Evolutionary conservation across 2,113 vertebrate species (phyloP), one percentile per base, ranked within the genome.

Genomic region (Mungos mungo): DNA sequence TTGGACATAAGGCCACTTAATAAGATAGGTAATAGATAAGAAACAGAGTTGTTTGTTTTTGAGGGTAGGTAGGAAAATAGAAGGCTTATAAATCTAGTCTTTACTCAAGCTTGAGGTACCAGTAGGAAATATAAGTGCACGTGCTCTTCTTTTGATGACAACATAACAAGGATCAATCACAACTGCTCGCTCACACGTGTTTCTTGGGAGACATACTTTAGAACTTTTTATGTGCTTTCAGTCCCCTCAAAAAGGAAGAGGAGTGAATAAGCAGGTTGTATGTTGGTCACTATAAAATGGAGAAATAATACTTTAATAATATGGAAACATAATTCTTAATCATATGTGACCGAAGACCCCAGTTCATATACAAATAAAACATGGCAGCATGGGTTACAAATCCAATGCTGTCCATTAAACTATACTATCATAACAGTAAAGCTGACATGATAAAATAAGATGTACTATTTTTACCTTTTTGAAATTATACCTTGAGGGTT

Each of bases 331-430:
- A 77, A 33, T 45, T 83, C 23, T 52, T 86, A 84, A 63, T 50
- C 65, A 84, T 29, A 29, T 60, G 35, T 79, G 50, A 83, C 76
- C 68, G 93, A 52, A 95, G 86, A 79, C 13, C 27, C 88, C 60
- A 95, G 72, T 97, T 95, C 79, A 68, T 52, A 50, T 52, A 82
- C 57, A 89, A 54, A 88, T 63, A 95, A 95, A 68, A 83, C 10
- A 94, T 14, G 18, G 82, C 38, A 95, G 35, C 16, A 86, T 54
- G 4, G 4, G 21, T 84, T 88, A 90, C 23, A 93, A 90, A 38
- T 66, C 29, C 29, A 97, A 83, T 31, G 33, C 11, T 95, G 50
- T 79, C 41, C 74, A 66, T 27, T 94, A 92, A 81, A 88, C 35
- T 63, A 31, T 79, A 88, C 35, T 63, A 31, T 79, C 57, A 5